Base-by-base conservation (phyloP, 2,113 vertebrate species). In the Suricata suricatta region DNA sequence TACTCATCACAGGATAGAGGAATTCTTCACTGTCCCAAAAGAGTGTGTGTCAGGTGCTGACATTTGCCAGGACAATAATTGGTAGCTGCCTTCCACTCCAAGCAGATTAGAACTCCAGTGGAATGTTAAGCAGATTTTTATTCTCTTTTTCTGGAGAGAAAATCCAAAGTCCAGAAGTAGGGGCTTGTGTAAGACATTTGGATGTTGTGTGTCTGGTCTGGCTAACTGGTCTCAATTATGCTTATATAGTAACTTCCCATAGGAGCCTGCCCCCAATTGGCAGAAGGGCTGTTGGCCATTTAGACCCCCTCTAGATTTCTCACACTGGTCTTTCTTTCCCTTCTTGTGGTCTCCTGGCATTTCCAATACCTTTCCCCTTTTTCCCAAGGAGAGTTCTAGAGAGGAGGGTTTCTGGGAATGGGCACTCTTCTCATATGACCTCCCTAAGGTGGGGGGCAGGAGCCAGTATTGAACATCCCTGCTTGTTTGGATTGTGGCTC, bases 81-180 rank as follows among this genome's bases (percentile, higher is more conserved):
- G 74, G 47, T 84, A 57, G 12, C 52, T 31, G 12, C 5, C 16
- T 5, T 88, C 17, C 41, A 10, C 29, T 41, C 57, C 25, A 54
- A 64, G 74, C 12, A 38, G 21, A 1, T 31, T 33, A 60, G 84
- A 64, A 15, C 44, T 8, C 11, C 17, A 29, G 33, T 5, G 79
- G 82, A 60, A 47, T 54, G 72, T 79, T 84, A 50, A 88, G 41
- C 74, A 84, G 76, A 87, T 90, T 72, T 74, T 35, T 52, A 84
- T 94, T 80, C n/a, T 57, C n/a, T 50, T 89, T 93, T 95, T 85
- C 31, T 91, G 79, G 47, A 88, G 47, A 76, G 41, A 57, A 64
- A 94, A 66, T 81, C 38, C 25, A 31, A 21, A 82, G 11, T 86
- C 82, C 50, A 1, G 15, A 25, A 44, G 47, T 4, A 0, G 7